Percentiles rank a stretch among this genome's conserved stretches.
Evolutionary conservation across 2,797 vertebrate genomes (phyloP).

Genomic region (Serranus cabrilla): DNA sequence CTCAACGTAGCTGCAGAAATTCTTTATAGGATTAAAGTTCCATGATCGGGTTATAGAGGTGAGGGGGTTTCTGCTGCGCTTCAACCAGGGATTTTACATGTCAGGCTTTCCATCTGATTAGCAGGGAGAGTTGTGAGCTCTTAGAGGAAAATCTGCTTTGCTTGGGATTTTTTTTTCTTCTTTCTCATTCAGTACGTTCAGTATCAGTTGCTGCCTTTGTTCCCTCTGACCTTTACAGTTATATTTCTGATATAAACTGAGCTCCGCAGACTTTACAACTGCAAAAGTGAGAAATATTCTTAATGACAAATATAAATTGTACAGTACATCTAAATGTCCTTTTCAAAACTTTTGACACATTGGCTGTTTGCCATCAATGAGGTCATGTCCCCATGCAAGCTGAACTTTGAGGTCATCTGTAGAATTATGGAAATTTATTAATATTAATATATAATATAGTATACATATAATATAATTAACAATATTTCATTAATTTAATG

Average conservation of each 20-base stretch:
- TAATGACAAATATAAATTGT: background rate
- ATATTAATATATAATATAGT: too few relatives aligned
- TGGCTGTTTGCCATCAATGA: constrained; percentile 7
- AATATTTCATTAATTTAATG: too few relatives aligned
- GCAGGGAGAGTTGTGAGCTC: constrained; percentile 42
- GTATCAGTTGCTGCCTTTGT: constrained; percentile 32
- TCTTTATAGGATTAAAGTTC: constrained; percentile 75
- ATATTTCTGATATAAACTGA: constrained; percentile 18
- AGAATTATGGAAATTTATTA: background rate
- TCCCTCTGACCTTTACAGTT: constrained; percentile 12
- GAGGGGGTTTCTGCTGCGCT: constrained; percentile 57
- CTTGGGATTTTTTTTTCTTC: constrained; percentile 20
- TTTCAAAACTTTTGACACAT: background rate
- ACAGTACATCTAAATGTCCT: background rate
- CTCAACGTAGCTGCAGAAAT: constrained; percentile 60
- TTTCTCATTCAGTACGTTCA: background rate
- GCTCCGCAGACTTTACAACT: background rate
- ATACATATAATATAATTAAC: too few relatives aligned
- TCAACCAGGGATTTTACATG: constrained; percentile 61
- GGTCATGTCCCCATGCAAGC: background rate
- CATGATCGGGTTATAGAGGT: constrained; percentile 72
- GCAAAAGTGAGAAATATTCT: background rate
- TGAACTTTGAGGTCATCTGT: constrained; percentile 9
- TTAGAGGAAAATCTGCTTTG: constrained; percentile 62
- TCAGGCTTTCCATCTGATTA: constrained; percentile 68